These are phyloP conservation scores for Adelphocoris suturalis DNA, from an alignment of 2,888 invertebrate genomes.

Conservation along the genomic window DNA sequence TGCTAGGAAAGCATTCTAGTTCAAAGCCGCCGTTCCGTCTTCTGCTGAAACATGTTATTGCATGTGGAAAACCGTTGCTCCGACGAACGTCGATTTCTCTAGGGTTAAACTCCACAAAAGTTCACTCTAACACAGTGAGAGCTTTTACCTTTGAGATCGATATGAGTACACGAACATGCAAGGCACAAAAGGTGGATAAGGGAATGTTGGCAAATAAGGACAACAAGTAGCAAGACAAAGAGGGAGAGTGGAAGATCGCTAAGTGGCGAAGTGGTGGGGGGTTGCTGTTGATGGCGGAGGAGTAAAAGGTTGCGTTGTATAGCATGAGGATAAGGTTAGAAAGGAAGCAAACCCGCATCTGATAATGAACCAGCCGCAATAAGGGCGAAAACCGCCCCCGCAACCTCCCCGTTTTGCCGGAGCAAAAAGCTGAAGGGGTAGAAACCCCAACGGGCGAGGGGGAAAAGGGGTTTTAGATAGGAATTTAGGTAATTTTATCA, in stretches of 20 bases:
- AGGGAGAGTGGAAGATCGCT: neutral
- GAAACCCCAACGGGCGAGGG: neutral
- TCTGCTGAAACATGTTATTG: no score
- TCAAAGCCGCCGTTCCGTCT: no score
- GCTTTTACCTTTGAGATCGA: neutral
- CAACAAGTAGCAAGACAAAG: neutral
- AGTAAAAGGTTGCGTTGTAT: slow-evolving; percentile 29
- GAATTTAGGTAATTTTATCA: slow-evolving; percentile 65
- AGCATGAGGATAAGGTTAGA: slow-evolving; percentile 38
- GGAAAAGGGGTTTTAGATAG: slow-evolving; percentile 18
- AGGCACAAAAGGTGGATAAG: neutral
- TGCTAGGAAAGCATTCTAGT: no score
- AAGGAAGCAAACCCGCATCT: slow-evolving; percentile 56
- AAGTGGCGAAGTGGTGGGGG: neutral
- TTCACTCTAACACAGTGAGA: neutral
- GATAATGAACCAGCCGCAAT: slow-evolving; percentile 65
- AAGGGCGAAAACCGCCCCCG: slow-evolving; percentile 30
- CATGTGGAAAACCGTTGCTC: no score
- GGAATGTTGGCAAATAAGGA: slow-evolving; percentile 25
- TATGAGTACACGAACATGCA: neutral
- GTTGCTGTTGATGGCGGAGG: neutral
- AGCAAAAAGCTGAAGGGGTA: neutral
- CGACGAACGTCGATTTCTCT: no score
- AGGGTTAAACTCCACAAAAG: neutral
- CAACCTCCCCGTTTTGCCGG: neutral